These are phyloP conservation scores for Magallana ariakensis DNA, from an alignment of 1,140 invertebrate genomes.

Conservation along the genomic window DNA sequence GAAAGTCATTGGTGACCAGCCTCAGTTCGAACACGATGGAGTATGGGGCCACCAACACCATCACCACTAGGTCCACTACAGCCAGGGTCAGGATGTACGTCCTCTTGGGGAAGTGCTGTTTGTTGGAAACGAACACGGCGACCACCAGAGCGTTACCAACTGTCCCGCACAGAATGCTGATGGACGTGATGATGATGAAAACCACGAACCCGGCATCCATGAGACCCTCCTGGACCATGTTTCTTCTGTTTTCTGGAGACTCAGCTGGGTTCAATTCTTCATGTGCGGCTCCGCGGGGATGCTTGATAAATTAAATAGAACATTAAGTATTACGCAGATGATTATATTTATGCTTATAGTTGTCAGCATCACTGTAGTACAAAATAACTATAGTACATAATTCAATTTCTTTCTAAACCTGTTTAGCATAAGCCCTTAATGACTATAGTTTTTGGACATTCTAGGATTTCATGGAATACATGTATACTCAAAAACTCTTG, in stretches of 20 bases:
- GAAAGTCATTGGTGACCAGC: neutral
- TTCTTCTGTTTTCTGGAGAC: neutral
- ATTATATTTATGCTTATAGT: too few species aligned
- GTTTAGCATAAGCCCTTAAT: too few species aligned
- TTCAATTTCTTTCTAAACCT: too few species aligned
- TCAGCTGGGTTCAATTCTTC: too few species aligned
- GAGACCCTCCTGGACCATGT: neutral
- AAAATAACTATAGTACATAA: too few species aligned
- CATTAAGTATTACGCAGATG: too few species aligned
- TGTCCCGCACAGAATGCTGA: neutral
- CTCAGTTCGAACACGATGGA: conserved; percentile 4
- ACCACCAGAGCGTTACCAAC: neutral
- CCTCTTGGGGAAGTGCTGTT: neutral
- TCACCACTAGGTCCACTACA: neutral
- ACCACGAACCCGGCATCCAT: neutral
- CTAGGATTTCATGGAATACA: too few species aligned
- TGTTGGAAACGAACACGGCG: neutral
- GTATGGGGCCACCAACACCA: neutral
- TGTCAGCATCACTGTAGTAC: too few species aligned
- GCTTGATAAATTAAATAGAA: too few species aligned
- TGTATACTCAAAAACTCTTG: too few species aligned
- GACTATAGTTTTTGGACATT: too few species aligned
- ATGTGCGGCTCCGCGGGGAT: too few species aligned
- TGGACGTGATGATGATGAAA: neutral
- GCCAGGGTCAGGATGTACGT: neutral